Evolutionary conservation across 2,888 invertebrate genomes (phyloP).

Genomic region (Periphyllus acericola): DNA sequence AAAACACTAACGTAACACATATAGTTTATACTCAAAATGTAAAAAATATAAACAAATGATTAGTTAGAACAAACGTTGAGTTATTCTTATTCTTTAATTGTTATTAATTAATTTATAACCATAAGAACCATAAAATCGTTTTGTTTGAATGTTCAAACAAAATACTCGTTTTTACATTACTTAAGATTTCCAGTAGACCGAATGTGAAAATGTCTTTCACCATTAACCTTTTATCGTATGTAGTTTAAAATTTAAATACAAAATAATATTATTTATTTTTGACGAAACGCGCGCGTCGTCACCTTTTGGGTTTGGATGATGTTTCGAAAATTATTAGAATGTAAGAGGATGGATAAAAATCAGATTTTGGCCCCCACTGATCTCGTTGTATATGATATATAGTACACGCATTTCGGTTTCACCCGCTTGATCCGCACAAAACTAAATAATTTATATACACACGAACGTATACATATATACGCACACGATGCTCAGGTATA

Average conservation of each 20-base stretch:
- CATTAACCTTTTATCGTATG: background rate
- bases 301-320: background rate
- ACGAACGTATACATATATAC: background rate
- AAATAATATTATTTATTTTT: background rate
- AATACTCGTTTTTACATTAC: too few relatives aligned
- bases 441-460: background rate
- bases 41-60: background rate
- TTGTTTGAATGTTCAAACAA: background rate
- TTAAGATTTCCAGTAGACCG: background rate
- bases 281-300: background rate
- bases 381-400: background rate
- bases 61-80: background rate
- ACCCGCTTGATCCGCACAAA: background rate
- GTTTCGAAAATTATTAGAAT: background rate
- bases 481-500: background rate
- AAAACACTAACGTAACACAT: background rate
- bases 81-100: background rate
- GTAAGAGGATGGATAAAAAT: background rate
- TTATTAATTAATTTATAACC: background rate
- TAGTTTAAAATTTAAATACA: background rate
- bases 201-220: background rate
- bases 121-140: background rate
- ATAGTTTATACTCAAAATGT: background rate
- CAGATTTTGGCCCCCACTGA: background rate
- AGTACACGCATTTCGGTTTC: background rate